These are phyloP conservation scores for Muscicapa comitata DNA, from an alignment of 2,797 vertebrate species.

Conservation along the genomic window DNA sequence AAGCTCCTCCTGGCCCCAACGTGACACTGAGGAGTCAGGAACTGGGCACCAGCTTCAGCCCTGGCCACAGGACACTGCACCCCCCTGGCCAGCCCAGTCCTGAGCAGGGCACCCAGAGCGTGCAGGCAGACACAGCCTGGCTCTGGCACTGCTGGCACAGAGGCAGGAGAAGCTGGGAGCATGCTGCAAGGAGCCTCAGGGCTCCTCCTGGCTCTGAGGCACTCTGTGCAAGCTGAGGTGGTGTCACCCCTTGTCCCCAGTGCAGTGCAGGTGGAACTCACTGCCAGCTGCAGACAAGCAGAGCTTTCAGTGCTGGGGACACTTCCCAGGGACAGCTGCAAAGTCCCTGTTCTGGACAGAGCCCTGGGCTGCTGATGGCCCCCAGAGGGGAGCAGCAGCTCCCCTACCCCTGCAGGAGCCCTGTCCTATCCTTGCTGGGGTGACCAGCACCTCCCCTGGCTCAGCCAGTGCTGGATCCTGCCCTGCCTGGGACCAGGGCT, in stretches of 20 bases:
- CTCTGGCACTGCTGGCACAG: fast-evolving
- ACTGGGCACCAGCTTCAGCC: not conserved
- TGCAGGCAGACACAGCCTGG: not conserved
- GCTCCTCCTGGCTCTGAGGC: not conserved
- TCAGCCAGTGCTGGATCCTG: not conserved
- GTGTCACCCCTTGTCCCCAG: fast-evolving
- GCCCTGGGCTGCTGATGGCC: not conserved
- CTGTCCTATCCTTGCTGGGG: not conserved
- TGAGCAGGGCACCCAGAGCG: fast-evolving
- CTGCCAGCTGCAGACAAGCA: not conserved
- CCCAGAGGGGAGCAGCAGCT: not conserved
- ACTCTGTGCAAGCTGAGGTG: not conserved
- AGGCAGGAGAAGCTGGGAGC: not conserved
- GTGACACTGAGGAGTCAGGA: not conserved
- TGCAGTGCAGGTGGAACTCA: not conserved
- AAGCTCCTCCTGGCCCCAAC: fast-evolving
- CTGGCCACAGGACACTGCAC: not conserved
- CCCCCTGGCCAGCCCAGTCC: fast-evolving
- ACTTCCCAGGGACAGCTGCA: not conserved
- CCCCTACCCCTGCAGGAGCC: not conserved
- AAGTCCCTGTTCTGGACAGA: not conserved
- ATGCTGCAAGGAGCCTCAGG: not conserved
- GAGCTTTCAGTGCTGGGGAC: not conserved
- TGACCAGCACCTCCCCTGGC: not conserved
- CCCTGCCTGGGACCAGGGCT: not conserved